Percentiles rank a stretch among this genome's conserved stretches.
These are phyloP conservation scores for Nomada fucata DNA, from an alignment of 2,888 invertebrate species.

Conservation along the genomic window DNA sequence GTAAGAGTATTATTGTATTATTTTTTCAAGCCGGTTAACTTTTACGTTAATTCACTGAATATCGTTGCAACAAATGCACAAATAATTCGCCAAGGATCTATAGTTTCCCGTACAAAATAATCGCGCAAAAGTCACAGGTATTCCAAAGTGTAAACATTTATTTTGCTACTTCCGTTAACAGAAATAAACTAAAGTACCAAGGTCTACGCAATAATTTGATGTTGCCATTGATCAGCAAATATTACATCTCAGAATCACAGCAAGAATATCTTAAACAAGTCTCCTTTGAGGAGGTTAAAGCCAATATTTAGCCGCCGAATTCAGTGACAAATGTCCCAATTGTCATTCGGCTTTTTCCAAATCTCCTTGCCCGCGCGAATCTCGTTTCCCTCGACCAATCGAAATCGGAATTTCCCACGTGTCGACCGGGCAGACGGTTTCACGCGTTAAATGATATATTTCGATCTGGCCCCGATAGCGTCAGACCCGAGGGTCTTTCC, in stretches of 20 bases:
- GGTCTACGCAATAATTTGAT: too few species aligned
- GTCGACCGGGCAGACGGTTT: slow-evolving; percentile 32
- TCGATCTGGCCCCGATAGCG: slow-evolving; percentile 55
- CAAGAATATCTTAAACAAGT: not conserved
- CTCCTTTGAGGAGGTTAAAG: not conserved
- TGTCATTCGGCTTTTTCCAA: not conserved
- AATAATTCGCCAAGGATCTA: not conserved
- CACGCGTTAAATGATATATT: slow-evolving; percentile 62
- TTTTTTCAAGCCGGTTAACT: too few species aligned
- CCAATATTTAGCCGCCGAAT: not conserved
- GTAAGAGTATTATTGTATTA: too few species aligned
- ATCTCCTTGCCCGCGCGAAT: not conserved
- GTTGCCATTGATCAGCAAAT: not conserved
- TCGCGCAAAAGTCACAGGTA: too few species aligned
- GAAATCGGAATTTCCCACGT: slow-evolving; percentile 58
- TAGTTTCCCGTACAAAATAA: not conserved
- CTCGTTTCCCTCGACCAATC: slow-evolving; percentile 9
- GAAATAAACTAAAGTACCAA: not conserved
- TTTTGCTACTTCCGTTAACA: not conserved
- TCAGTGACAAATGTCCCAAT: not conserved
- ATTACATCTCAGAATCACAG: not conserved
- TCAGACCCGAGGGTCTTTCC: slow-evolving; percentile 44
- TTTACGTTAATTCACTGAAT: too few species aligned
- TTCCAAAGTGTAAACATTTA: too few species aligned
- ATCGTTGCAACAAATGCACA: too few species aligned